Conservation (phyloP, 1,140 invertebrate species). For the Schlechtendalia chinensis region DNA sequence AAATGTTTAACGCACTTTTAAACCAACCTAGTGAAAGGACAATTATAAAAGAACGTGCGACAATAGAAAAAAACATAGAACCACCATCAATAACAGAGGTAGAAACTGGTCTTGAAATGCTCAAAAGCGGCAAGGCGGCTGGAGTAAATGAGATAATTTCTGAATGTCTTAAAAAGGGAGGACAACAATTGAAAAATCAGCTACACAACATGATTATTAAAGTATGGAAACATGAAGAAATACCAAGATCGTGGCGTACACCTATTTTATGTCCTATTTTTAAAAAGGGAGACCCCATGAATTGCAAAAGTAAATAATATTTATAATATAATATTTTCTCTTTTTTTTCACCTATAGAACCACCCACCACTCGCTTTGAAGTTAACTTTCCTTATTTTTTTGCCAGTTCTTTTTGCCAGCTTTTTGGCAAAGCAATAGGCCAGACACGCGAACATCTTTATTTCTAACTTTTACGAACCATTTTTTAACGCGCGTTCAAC, state of each 20-base stretch:
- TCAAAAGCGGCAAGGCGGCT: slow-evolving; percentile 50
- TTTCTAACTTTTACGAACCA: too few species aligned
- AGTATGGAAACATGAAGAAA: slow-evolving; percentile 49
- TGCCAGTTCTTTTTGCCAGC: too few species aligned
- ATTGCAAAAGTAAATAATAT: too few species aligned
- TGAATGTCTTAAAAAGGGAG: slow-evolving; percentile 51
- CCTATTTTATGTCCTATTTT: slow-evolving; percentile 51
- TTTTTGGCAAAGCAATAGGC: too few species aligned
- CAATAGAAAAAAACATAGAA: slow-evolving; percentile 30
- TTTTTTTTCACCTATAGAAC: too few species aligned
- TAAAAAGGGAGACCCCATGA: slow-evolving; percentile 51
- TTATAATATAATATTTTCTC: too few species aligned
- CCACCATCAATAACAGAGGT: slow-evolving; percentile 33
- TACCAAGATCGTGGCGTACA: slow-evolving; percentile 52
- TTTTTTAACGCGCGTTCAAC: too few species aligned
- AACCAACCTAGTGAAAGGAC: slow-evolving; percentile 12
- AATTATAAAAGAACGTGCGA: slow-evolving; percentile 27
- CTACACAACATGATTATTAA: slow-evolving; percentile 50
- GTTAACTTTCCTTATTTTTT: too few species aligned
- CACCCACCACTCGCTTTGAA: too few species aligned
- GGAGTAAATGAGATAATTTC: slow-evolving; percentile 48
- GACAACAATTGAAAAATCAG: slow-evolving; percentile 30
- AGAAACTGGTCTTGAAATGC: slow-evolving; percentile 41
- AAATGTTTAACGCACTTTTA: slow-evolving; percentile 13
- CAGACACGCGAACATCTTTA: too few species aligned